Evolutionary conservation across 2,797 vertebrate species (phyloP), one percentile per base, ranked within the genome.

Genomic region (Diceros bicornis): DNA sequence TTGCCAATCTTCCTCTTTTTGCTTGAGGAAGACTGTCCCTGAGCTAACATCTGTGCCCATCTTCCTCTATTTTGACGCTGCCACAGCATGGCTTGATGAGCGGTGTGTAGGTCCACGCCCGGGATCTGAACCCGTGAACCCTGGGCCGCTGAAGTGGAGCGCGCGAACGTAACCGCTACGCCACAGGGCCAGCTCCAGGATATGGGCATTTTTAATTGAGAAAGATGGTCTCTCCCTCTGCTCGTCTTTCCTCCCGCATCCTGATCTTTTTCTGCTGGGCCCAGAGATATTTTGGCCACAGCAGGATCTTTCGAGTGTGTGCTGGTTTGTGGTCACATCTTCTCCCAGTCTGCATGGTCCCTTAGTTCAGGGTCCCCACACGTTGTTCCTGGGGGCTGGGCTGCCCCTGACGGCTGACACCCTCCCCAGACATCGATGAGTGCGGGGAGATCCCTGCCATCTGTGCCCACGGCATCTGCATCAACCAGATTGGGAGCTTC

Each of bases 401-500:
- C 55, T 32, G 27, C 25, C 66, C 59, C 62, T 94, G 72, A 95
- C 0, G 1, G 37, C 59, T 44, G 23, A 9, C 18, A 6, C 34
- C 11, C 32, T 89, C 34, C 91, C 37, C 98, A 99, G 99, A 99
- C 98, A 99, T 99, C 0, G 99, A 99, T 0, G 99, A 99, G 98
- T 99, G 99, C 97, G 98, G 99, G 0, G 99, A 99, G 98, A 99
- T 99, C 91, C 99, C 99, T 0, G 99, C 99, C 0, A 99, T 99
- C 98, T 99, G 99, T 87, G 99, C 99, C 37, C 99, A 99, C 0
- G 99, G 99, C 0, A 98, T 99, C 86, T 99, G 99, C 97, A 99
- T 99, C 99, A 99, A 99, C 98, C 99, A 99, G 97, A 99, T 99
- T 0, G 99, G 99, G 74, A 99, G 99, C 97, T 99, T 99, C 99